Percentiles rank a stretch among this genome's conserved stretches.
Conservation (phyloP, 1,140 invertebrate genomes). For the Holcopasites calliopsidis region DNA sequence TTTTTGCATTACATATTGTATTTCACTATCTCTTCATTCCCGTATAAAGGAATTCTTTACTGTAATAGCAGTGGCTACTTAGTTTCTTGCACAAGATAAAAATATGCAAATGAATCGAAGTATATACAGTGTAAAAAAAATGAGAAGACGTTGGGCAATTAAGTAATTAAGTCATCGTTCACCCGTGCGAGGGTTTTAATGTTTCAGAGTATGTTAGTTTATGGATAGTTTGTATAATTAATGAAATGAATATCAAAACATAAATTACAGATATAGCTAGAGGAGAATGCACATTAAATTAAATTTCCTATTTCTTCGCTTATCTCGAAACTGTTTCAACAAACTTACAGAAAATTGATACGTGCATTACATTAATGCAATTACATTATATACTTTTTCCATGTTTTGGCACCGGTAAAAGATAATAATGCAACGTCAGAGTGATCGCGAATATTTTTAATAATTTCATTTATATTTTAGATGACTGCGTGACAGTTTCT, state of each 20-base stretch:
- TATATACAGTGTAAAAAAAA: constrained; percentile 45
- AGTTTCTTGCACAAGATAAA: constrained; percentile 11
- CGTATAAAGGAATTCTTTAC: constrained; percentile 39
- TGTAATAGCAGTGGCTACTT: constrained; percentile 22
- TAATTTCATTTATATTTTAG: constrained; percentile 53
- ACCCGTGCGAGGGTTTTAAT: too few relatives aligned
- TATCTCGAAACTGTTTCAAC: constrained; percentile 33
- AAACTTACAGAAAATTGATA: constrained; percentile 32
- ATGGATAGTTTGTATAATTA: not conserved
- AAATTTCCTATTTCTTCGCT: constrained; percentile 21
- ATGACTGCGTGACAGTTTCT: constrained; percentile 52
- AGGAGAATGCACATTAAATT: constrained; percentile 3
- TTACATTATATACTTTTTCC: too few relatives aligned
- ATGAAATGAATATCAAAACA: not conserved
- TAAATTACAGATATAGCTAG: too few relatives aligned
- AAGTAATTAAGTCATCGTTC: too few relatives aligned
- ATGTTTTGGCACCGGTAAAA: constrained; percentile 39
- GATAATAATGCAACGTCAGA: constrained; percentile 45
- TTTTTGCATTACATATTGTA: constrained; percentile 1
- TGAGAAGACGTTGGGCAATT: constrained; percentile 59
- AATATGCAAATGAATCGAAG: constrained; percentile 29
- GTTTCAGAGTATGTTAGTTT: not conserved
- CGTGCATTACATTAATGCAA: too few relatives aligned
- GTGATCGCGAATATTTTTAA: constrained; percentile 42
- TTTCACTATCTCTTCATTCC: constrained; percentile 21